Conservation (phyloP, 2,888 invertebrate genomes). For the Xanthorhoe spadicearia region DNA sequence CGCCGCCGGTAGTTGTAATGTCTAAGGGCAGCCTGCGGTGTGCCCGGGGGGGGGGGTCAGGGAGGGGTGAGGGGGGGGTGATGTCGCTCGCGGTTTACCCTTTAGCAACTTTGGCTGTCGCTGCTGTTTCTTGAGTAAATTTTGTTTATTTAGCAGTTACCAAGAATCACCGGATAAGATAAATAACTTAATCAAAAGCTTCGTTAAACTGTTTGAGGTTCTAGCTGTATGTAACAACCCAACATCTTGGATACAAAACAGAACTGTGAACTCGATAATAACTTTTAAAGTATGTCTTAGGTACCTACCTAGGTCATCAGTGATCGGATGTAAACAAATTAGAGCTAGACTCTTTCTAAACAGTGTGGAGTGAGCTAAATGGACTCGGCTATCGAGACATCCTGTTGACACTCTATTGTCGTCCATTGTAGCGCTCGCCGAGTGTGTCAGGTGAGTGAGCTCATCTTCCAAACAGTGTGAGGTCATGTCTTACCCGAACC, state of each 20-base stretch:
- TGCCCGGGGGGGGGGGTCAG: not conserved
- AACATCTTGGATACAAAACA: too few species aligned
- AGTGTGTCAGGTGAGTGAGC: too few species aligned
- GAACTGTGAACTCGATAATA: too few species aligned
- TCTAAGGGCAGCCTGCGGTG: not conserved
- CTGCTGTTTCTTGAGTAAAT: not conserved
- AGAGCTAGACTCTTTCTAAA: too few species aligned
- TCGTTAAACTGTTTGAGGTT: too few species aligned
- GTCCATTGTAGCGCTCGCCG: not conserved
- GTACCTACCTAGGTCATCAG: too few species aligned
- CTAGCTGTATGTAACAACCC: too few species aligned
- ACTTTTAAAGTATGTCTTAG: too few species aligned
- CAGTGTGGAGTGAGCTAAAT: not conserved
- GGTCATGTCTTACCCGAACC: too few species aligned
- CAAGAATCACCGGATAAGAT: not conserved
- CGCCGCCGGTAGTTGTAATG: not conserved
- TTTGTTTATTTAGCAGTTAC: not conserved
- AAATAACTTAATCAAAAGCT: not conserved
- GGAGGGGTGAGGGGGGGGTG: not conserved
- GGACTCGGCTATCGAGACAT: not conserved
- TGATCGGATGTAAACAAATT: too few species aligned
- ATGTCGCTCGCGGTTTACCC: constrained; percentile 1
- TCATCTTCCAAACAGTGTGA: too few species aligned
- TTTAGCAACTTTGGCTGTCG: not conserved
- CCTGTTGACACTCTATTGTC: not conserved